A percentile compares a stretch with the other conserved stretches of the same genome.
phyloP scores from a whole-genome alignment of 2,888 invertebrate genomes.

The Hermaeophaga mercurialis region DNA sequence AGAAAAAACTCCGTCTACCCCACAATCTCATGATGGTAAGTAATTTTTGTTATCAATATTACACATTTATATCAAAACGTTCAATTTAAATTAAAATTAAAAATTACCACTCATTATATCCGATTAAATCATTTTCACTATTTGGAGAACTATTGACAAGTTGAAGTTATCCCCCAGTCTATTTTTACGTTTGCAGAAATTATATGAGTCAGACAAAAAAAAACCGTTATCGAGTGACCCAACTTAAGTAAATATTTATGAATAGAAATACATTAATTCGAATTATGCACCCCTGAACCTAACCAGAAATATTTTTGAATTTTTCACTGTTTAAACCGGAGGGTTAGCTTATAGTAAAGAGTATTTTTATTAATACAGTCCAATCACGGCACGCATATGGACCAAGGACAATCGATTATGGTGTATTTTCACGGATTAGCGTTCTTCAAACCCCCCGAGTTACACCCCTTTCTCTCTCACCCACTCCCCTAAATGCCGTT shows the following conservation, averaged over 20 bases:
- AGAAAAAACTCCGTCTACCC: slow-evolving; percentile 80
- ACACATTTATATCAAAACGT: too few relatives aligned
- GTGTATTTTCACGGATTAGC: slow-evolving; percentile 47
- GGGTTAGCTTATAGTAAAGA: slow-evolving; percentile 13
- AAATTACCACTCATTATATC: too few relatives aligned
- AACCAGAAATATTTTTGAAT: slow-evolving; percentile 4
- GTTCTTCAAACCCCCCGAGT: slow-evolving; percentile 37
- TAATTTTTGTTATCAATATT: too few relatives aligned
- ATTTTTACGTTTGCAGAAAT: too few relatives aligned
- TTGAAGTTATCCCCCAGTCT: too few relatives aligned
- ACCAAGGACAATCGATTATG: slow-evolving; percentile 42
- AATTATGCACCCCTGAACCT: slow-evolving; percentile 19
- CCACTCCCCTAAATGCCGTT: slow-evolving; percentile 42
- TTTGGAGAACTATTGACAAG: too few relatives aligned
- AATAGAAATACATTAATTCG: slow-evolving; percentile 12
- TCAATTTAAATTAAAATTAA: too few relatives aligned
- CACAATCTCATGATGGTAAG: slow-evolving; percentile 73
- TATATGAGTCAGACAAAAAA: too few relatives aligned
- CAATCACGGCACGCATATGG: slow-evolving; percentile 36
- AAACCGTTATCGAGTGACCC: slow-evolving; percentile 1
- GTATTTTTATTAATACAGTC: slow-evolving; percentile 21
- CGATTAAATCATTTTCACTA: too few relatives aligned
- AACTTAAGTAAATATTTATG: not conserved
- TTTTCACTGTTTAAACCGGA: slow-evolving; percentile 11
- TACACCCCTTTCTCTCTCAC: slow-evolving; percentile 40